A percentile compares a stretch with the other conserved stretches of the same genome.
Conservation (phyloP, 2,888 invertebrate species). For the Polydrusus cervinus region DNA sequence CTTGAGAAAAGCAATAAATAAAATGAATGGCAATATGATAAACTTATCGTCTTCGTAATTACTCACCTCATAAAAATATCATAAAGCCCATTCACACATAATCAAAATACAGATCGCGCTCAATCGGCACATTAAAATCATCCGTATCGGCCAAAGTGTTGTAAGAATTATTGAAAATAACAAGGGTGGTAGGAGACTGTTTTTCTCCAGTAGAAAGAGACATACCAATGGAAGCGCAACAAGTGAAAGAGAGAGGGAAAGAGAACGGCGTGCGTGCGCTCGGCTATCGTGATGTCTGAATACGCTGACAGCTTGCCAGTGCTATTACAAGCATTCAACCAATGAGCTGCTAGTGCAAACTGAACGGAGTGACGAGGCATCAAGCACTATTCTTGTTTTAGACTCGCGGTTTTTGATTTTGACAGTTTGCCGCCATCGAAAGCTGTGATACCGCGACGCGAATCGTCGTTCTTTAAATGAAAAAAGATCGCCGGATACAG, state of each 20-base stretch:
- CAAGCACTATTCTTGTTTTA: conserved; percentile 61
- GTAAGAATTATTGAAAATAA: conserved; percentile 69
- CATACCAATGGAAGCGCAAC: conserved; percentile 15
- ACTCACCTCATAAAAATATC: conserved; percentile 52
- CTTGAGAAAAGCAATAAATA: conserved; percentile 30
- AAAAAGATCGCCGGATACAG: not conserved
- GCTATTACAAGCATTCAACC: conserved; percentile 71
- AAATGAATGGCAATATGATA: conserved; percentile 34
- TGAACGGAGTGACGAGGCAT: conserved; percentile 69
- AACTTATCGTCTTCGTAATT: conserved; percentile 43
- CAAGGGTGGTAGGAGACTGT: conserved; percentile 68
- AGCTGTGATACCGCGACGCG: conserved; percentile 20
- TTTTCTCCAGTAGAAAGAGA: conserved; percentile 40
- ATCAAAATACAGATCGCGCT: conserved; percentile 50
- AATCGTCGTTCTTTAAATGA: not conserved
- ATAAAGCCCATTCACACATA: conserved; percentile 51
- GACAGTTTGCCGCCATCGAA: conserved; percentile 58
- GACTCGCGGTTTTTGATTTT: conserved; percentile 64
- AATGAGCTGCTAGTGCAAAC: conserved; percentile 70
- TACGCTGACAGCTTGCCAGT: conserved; percentile 72
- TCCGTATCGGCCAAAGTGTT: conserved; percentile 63
- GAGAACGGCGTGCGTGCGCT: conserved; percentile 68
- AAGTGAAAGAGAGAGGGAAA: conserved; percentile 61
- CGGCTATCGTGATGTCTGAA: conserved; percentile 72
- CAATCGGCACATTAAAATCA: conserved; percentile 49